A percentile compares a stretch with the other conserved stretches of the same genome.
These are phyloP conservation scores for Trachelus troglodyta DNA, from an alignment of 2,888 invertebrate species.

Conservation along the genomic window DNA sequence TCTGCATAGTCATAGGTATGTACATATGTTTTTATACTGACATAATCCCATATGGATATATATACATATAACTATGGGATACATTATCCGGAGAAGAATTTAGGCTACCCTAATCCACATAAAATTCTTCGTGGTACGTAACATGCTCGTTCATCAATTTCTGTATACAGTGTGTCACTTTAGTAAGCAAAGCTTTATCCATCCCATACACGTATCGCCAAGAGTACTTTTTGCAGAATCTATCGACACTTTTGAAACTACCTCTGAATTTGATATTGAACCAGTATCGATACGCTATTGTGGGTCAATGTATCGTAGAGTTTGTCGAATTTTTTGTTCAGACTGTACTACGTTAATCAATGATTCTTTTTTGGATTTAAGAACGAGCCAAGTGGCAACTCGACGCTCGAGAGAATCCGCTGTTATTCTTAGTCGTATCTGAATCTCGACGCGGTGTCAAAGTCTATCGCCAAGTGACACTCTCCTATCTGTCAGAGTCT, in stretches of 20 bases:
- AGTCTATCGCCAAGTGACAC: slow-evolving; percentile 8
- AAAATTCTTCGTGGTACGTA: background rate
- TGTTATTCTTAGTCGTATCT: background rate
- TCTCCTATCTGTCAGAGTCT: background rate
- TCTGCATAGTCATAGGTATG: background rate
- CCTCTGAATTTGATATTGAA: background rate
- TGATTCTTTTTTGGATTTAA: background rate
- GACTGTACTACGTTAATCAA: background rate
- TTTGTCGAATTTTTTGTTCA: background rate
- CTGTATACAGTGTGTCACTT: background rate
- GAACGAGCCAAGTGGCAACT: background rate
- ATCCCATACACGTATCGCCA: background rate
- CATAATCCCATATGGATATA: background rate
- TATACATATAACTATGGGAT: background rate
- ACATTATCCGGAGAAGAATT: background rate
- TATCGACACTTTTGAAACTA: background rate
- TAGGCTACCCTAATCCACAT: background rate
- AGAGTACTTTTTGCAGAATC: background rate
- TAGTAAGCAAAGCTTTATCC: background rate
- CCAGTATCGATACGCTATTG: background rate
- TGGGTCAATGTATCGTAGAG: background rate
- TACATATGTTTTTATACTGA: background rate
- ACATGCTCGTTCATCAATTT: background rate
- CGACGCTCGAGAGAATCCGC: background rate
- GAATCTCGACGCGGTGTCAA: slow-evolving; percentile 1